Evolutionary conservation across 2,797 vertebrate species (phyloP), one percentile per base, ranked within the genome.

Genomic region (Aselliscus stoliczkanus): DNA sequence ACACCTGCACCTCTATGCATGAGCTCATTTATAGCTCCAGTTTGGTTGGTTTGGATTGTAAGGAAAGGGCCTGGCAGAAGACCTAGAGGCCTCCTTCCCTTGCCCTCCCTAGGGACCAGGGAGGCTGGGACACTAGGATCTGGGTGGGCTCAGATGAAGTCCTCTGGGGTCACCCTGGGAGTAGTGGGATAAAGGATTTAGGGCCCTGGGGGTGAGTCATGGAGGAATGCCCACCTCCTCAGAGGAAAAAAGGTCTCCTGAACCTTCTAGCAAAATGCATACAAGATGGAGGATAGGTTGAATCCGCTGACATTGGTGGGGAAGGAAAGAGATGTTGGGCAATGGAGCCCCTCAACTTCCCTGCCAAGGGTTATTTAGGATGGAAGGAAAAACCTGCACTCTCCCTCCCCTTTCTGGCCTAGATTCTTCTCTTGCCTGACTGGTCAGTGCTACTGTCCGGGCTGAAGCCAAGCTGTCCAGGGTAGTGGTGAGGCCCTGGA

Each of bases 371-470:
- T 90, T 97, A 93, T 96, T 96, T 93, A 96, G 88, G 58, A 89
- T 4, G 3, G 79, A 92, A 93, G 62, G 88, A 69, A 76, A 93
- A 92, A 56, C 17, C 65, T 97, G 90, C 58, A 20, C n/a, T 76
- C 77, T 80, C 92, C 79, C 85, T 84, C 72, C 79, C 70, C 75
- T 92, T 58, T 47, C 79, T 15, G 91, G 88, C 97, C 95, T 96
- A 97, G 90, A 98, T 97, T 98, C 95, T 95, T 93, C 96, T 95
- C 88, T 95, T 94, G 95, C 92, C 96, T 97, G 94, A 93, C 95
- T 96, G 95, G 92, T 93, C 95, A 76, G 92, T 88, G 94, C 85
- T 70, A 94, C 79, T 67, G 88, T 95, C 95, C 75, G 34, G 65
- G 67, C 81, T 72, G 83, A 83, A 84, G 88, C 96, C 96, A 96